Evolutionary conservation across 2,113 vertebrate genomes (phyloP).

Genomic region (Chlamydotis undulata): DNA sequence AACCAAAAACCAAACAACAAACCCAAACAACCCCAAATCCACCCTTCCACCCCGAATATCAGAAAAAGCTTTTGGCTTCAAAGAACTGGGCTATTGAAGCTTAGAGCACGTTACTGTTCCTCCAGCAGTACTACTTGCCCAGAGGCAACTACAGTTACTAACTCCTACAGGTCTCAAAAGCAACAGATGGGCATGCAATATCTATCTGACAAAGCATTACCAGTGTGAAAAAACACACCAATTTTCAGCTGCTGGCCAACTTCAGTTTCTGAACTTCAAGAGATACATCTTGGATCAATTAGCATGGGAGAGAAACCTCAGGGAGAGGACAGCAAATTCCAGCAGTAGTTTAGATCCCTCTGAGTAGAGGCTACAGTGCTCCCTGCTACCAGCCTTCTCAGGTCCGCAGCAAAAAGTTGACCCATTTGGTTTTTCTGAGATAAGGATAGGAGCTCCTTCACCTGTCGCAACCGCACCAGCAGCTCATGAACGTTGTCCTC

Average conservation of each 20-base stretch:
- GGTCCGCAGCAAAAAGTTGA: not conserved
- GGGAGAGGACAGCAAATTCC: not conserved
- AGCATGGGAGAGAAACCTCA: not conserved
- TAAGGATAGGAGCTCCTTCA: not conserved
- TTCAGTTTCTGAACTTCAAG: not conserved
- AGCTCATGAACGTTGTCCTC: rapidly evolving
- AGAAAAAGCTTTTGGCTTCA: not conserved
- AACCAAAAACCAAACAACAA: not conserved
- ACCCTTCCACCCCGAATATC: no score
- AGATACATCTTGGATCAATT: not conserved
- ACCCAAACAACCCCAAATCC: no score
- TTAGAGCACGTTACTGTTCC: not conserved
- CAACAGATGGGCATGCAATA: not conserved
- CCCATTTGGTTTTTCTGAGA: not conserved
- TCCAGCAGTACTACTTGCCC: not conserved
- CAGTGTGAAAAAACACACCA: not conserved
- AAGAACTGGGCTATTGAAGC: not conserved
- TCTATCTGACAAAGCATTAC: not conserved
- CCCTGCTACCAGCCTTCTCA: not conserved
- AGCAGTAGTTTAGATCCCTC: not conserved
- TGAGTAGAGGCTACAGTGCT: not conserved
- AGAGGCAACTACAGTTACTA: not conserved
- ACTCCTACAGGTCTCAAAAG: not conserved
- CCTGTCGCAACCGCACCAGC: not conserved
- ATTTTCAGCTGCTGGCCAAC: not conserved